Evolutionary conservation across 2,113 vertebrate genomes (phyloP).

Genomic region (Larimichthys polyactis): DNA sequence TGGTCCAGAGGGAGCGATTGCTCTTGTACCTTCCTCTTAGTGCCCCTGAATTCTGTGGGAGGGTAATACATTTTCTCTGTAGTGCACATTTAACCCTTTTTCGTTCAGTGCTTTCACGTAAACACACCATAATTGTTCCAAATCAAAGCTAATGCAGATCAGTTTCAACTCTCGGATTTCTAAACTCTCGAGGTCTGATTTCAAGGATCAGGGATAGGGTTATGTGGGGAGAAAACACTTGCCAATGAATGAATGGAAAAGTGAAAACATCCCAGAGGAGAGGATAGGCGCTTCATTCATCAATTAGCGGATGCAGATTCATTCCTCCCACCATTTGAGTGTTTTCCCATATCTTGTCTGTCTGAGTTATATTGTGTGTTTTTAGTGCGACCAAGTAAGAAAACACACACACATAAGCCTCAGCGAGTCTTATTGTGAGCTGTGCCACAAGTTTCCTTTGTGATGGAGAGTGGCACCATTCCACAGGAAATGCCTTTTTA

Average conservation of each 20-base stretch:
- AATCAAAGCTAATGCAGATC: constrained; percentile 34
- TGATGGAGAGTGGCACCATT: constrained; percentile 55
- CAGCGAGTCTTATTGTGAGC: constrained; percentile 48
- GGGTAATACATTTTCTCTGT: constrained; percentile 19
- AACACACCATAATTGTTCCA: constrained; percentile 30
- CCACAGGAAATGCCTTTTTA: constrained; percentile 77
- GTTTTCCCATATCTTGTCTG: constrained; percentile 1
- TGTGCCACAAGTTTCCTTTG: constrained; percentile 46
- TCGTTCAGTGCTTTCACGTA: constrained; percentile 9
- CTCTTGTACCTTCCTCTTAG: background rate
- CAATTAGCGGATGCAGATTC: constrained; percentile 7
- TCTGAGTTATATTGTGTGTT: constrained; percentile 3
- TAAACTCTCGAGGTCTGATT: constrained; percentile 18
- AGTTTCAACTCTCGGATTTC: constrained; percentile 28
- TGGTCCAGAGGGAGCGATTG: constrained; percentile 35
- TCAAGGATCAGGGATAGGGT: background rate
- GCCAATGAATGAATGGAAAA: constrained; percentile 28
- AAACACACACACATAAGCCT: background rate
- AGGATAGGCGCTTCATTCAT: constrained; percentile 14
- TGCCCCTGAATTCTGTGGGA: constrained; percentile 20
- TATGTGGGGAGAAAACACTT: constrained; percentile 1
- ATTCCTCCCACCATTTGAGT: constrained; percentile 6
- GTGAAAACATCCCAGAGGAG: constrained; percentile 12
- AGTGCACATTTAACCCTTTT: constrained; percentile 2
- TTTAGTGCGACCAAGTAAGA: constrained; percentile 18